phyloP scores from a whole-genome alignment of 1,140 invertebrate genomes.

The Camponotus floridanus region DNA sequence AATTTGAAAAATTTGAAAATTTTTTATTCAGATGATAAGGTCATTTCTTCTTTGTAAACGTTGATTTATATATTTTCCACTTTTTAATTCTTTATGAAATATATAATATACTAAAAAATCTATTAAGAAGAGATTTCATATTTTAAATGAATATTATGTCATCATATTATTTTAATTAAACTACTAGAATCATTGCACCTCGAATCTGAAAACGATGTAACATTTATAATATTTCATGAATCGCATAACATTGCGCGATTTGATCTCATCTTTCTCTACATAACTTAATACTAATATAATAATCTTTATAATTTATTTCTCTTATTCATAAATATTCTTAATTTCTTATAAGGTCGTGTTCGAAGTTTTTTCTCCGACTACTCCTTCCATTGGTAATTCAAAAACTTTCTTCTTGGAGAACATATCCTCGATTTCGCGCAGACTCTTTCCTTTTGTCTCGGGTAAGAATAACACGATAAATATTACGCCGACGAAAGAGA shows the following conservation, averaged over 20 bases:
- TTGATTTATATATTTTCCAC: not conserved
- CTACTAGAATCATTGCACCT: not conserved
- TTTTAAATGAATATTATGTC: conserved; percentile 3
- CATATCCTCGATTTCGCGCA: conserved; percentile 90
- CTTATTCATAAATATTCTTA: not conserved
- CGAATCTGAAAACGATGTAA: not conserved
- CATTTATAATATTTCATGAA: not conserved
- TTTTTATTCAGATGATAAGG: no score
- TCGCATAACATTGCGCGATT: not conserved
- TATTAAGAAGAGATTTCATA: not conserved
- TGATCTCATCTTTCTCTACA: not conserved
- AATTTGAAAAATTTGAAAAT: no score
- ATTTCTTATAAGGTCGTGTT: not conserved
- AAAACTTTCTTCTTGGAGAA: conserved; percentile 80
- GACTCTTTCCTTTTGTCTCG: conserved; percentile 92
- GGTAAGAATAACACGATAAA: conserved; percentile 91
- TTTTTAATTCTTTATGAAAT: not conserved
- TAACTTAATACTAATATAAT: not conserved
- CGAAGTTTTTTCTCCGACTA: not conserved
- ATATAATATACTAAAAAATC: not conserved
- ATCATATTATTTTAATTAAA: not conserved
- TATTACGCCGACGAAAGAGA: conserved; percentile 90
- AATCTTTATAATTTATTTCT: not conserved
- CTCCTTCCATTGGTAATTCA: not conserved
- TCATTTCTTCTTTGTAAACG: no score